A percentile compares a stretch with the other conserved stretches of the same genome.
phyloP scores from a whole-genome alignment of 2,797 vertebrate species.

The Triplophysa yarkandensis region DNA sequence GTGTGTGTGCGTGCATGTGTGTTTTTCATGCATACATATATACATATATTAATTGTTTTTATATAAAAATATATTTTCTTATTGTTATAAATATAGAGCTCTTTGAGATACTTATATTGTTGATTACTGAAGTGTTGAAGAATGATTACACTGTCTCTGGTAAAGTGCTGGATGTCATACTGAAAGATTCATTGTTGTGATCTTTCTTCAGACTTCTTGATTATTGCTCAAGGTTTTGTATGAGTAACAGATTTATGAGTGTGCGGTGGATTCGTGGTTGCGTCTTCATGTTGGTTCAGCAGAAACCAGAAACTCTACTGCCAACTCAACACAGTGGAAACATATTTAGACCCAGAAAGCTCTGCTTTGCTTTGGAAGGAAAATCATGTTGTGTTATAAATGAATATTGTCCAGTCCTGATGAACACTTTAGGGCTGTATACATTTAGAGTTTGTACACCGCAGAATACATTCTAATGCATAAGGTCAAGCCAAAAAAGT shows the following conservation, averaged over 20 bases:
- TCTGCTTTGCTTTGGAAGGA: neutral
- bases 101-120: too few species aligned
- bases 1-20: too few species aligned
- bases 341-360: neutral
- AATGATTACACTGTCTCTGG: neutral
- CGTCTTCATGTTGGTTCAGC: constrained; percentile 3
- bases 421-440: constrained; percentile 8
- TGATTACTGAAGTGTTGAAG: too few species aligned
- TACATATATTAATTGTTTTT: too few species aligned
- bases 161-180: neutral
- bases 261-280: constrained; percentile 8
- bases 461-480: constrained; percentile 3
- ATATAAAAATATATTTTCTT: too few species aligned
- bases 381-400: neutral
- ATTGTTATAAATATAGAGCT: too few species aligned
- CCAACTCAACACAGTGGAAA: neutral
- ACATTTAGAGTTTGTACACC: constrained; percentile 13
- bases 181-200: neutral
- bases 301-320: neutral
- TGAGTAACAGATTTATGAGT: neutral
- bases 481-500: constrained; percentile 2
- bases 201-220: neutral
- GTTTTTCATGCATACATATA: too few species aligned
- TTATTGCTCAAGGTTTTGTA: neutral
- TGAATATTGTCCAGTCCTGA: neutral